Conservation (phyloP, 2,113 vertebrate genomes). For the Microtus pennsylvanicus region DNA sequence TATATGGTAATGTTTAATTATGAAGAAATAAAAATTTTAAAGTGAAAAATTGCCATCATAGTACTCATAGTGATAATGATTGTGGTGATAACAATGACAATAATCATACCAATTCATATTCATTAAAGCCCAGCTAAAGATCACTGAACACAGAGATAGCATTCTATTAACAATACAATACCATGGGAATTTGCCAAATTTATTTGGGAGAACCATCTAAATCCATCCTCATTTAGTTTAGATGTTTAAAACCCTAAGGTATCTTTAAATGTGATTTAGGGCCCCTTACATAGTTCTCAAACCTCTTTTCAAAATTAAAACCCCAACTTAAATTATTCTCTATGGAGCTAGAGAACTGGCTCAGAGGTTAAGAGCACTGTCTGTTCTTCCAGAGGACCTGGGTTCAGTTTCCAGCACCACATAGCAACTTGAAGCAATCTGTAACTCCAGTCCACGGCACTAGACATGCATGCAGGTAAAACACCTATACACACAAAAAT, state of each 20-base stretch:
- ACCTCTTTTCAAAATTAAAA: constrained; percentile 63
- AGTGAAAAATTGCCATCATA: neutral
- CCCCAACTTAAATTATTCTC: constrained; percentile 14
- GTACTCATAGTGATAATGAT: neutral
- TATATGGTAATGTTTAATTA: neutral
- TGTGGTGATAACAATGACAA: neutral
- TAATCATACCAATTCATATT: neutral
- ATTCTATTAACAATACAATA: neutral
- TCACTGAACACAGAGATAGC: neutral
- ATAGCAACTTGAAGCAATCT: neutral
- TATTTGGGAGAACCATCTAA: constrained; percentile 29
- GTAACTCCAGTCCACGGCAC: neutral
- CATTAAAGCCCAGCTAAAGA: neutral
- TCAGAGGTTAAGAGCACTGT: neutral
- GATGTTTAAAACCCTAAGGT: constrained; percentile 31
- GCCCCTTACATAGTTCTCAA: constrained; percentile 21
- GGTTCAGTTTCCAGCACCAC: neutral
- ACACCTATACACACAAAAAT: neutral
- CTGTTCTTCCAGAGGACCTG: neutral
- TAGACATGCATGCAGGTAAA: neutral
- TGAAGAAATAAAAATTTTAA: neutral
- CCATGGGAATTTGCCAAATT: neutral
- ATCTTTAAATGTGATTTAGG: neutral
- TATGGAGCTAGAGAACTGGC: neutral
- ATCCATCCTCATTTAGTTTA: constrained; percentile 31